Evolutionary conservation across 53 echinoderm and acorn worm genomes (phyloP), one percentile per base, ranked within the genome.

Genomic region (Zoroaster sp.): DNA sequence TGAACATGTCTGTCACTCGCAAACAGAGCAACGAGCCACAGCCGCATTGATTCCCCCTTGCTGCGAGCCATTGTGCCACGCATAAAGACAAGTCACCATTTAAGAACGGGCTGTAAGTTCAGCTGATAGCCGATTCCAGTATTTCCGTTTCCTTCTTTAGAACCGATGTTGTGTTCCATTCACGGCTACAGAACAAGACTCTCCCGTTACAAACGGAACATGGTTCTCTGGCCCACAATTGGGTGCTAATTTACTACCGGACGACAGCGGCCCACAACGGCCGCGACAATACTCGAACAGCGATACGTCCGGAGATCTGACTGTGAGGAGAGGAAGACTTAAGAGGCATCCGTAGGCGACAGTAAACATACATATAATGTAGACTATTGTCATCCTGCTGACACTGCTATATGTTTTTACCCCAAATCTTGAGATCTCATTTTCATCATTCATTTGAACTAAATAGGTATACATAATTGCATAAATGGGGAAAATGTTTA

Each of bases 231-330:
- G 69, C 49, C 8, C 23, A 31, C 83, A 68, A 83, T 69, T 66
- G 81, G 81, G 35, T 69, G 83, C 83, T 83, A 83, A 83, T 83
- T 85, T 69, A 70, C 35, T 6, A 31, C 43, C 63, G 63, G 11
- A 38, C 35, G 12, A 17, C 54, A 38, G n/a, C 79, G 44, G 54
- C 40, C 28, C 37, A 63, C 39, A 55, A 59, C 31, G 17, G 28
- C 59, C 55, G 63, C 11, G 28, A 79, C 79, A 79, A 79, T 79
- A 55, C 11, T 18, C 79, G 21, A 33, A 59, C 79, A 59, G 79
- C 54, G 40, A 10, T 63, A 36, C 55, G 37, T 39, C 59, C 63
- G 37, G 38, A 21, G 23, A 54, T 59, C 79, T 54, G 9, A 63
- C 79, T 37, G 55, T 44, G 40, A 20, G 31, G 38, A 54, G 32